Base-by-base conservation (phyloP, 2,888 invertebrate genomes). In the Allophyes oxyacanthae region DNA sequence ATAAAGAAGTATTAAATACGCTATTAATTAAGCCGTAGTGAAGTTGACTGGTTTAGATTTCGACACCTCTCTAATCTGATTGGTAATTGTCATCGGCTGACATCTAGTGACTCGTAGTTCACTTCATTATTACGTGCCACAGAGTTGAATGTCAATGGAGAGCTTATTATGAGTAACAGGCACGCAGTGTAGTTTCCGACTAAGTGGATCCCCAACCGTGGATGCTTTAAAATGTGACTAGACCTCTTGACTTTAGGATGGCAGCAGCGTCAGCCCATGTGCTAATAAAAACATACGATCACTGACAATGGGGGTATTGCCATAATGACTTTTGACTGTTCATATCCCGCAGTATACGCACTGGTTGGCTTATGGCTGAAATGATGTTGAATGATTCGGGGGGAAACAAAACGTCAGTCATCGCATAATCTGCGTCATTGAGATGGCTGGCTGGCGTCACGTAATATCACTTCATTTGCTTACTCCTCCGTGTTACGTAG, bases 41-140 rank as follows among this genome's bases (percentile, higher is more conserved):
- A 38, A 71, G 25, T 51, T 49, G 53, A 59, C 61, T 58, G 56
- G 55, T 71, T 60, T 58, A 64, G 10, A 55, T 74, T 77, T 75
- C 77, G 66, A 78, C 79, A 75, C 77, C 66, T 76, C 72, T 68
- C 62, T 84, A 80, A 83, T 84, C 79, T 77, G 73, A 77, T 78
- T 63, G 64, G 64, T 65, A 74, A 71, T 76, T 84, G 84, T 85
- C 85, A 82, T 72, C 64, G 28, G 51, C 58, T 79, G 84, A 76
- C 81, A 63, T 72, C 69, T 66, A 74, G 59, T 57, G 61, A 66
- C 66, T 64, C 41, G 55, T 56, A 52, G 63, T 75, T 78, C 69
- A 77, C 78, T 81, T 72, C 75, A 83, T 84, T 81, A 83, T 83
- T 79, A 71, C 73, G 55, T 15, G 30, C 36, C 74, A 74, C n/a